Evolutionary conservation across 2,888 invertebrate genomes (phyloP), one percentile per base, ranked within the genome.

Genomic region (Chouioia cunea): DNA sequence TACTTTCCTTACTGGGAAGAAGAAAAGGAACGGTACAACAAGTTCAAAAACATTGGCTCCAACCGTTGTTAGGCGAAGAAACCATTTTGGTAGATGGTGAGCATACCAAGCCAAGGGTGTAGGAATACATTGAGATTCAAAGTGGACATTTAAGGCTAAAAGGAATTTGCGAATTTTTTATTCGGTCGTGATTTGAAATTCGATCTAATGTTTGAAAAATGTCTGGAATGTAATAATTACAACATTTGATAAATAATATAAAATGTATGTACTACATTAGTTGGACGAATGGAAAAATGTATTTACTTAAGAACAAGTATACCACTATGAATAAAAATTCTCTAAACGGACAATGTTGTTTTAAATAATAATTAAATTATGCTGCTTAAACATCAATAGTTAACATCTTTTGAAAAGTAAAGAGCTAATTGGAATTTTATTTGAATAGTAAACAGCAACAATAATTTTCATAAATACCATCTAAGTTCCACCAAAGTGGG

Each of bases 401-500:
- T n/a, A n/a, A n/a, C n/a, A n/a, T 6, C 12, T 36, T 36, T 36
- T 36, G 12, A 65, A 68, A 59, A 65, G 15, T 50, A 47, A 54
- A 22, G 44, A 53, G 54, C 46, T 18, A 22, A 16, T 20, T 16
- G 52, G 20, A n/a, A 27, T 52, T 22, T 46, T 59, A 14, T 20
- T 18, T 57, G 44, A 57, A 70, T 47, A 53, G 20, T n/a, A 12
- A 65, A 14, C 36, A 56, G 4, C 36, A 46, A 58, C 56, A 56
- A 50, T 77, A 18, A 18, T 47, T 65, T 62, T 18, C 10, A 16
- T n/a, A 50, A 44, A 53, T 86, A 93, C 93, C 93, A 80, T 90
- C 89, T 48, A 94, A 88, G 75, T 89, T 89, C 93, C 93, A 94
- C 93, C 93, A 94, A 46, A 91, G 88, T 0, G 93, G 92, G 79